Evolutionary conservation across 2,888 invertebrate genomes (phyloP).

Genomic region (Lithophane leautieri): DNA sequence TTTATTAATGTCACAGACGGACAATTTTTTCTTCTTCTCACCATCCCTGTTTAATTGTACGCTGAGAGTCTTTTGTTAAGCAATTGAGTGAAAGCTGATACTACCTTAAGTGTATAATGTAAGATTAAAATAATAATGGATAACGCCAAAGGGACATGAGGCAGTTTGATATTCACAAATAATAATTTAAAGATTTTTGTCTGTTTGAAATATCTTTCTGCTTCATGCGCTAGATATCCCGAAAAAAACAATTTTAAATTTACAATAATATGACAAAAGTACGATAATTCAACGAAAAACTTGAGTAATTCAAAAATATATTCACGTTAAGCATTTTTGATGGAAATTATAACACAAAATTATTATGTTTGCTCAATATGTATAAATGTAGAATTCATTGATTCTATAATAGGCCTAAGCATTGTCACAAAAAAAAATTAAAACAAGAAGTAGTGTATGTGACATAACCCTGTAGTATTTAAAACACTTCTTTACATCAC

Average conservation of each 20-base stretch:
- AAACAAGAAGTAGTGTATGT: conserved; percentile 12
- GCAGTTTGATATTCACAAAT: conserved; percentile 39
- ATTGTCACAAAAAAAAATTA: conserved; percentile 37
- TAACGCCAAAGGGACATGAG: conserved; percentile 22
- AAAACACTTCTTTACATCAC: conserved; percentile 36
- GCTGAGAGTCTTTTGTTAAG: conserved; percentile 41
- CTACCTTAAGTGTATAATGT: conserved; percentile 46
- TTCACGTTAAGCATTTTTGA: conserved; percentile 63
- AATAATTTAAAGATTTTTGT: background rate
- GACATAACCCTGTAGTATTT: conserved; percentile 45
- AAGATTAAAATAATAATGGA: conserved; percentile 34
- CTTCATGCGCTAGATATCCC: conserved; percentile 36
- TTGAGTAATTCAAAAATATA: conserved; percentile 64
- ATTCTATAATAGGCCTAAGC: conserved; percentile 51
- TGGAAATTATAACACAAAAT: conserved; percentile 50
- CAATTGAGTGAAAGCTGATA: conserved; percentile 41
- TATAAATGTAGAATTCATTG: conserved; percentile 47
- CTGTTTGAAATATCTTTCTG: conserved; percentile 31
- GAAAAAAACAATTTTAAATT: conserved; percentile 2
- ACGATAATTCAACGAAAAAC: conserved; percentile 72
- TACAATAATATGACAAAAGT: conserved; percentile 62
- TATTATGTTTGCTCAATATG: conserved; percentile 69
- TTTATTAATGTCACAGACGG: too few relatives aligned
- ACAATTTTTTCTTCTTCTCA: too few relatives aligned
- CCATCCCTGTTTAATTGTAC: background rate